These are phyloP conservation scores for Oreochromis tanganicae DNA, from an alignment of 2,113 vertebrate genomes.

Conservation along the genomic window DNA sequence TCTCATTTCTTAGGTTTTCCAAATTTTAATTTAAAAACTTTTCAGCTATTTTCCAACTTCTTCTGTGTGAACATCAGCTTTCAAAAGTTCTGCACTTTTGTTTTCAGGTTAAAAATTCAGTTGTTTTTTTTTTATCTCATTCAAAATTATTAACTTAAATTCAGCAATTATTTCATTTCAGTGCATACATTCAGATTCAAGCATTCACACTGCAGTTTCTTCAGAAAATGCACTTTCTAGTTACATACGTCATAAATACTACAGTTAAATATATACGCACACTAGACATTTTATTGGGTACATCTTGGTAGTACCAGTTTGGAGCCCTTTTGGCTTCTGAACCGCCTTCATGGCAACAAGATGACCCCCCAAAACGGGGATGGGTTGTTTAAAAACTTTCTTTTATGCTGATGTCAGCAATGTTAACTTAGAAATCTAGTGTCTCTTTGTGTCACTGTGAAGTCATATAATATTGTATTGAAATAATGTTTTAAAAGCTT, in stretches of 20 bases:
- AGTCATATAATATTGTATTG: neutral
- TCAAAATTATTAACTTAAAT: too few species aligned
- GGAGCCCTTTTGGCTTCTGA: neutral
- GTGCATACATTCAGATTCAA: too few species aligned
- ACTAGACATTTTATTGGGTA: neutral
- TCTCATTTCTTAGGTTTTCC: too few species aligned
- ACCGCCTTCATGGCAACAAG: neutral
- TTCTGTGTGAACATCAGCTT: too few species aligned
- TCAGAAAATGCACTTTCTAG: too few species aligned
- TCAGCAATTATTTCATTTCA: too few species aligned
- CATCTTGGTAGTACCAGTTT: neutral
- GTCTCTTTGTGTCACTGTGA: neutral
- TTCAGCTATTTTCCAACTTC: too few species aligned
- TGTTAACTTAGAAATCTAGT: neutral
- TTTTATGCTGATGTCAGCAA: neutral
- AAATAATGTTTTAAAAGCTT: neutral
- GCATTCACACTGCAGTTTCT: too few species aligned
- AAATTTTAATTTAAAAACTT: too few species aligned
- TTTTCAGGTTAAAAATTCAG: too few species aligned
- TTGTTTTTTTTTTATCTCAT: too few species aligned
- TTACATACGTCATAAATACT: neutral
- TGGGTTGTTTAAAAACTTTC: neutral
- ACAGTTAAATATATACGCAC: neutral
- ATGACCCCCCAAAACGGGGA: neutral
- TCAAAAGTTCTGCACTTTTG: too few species aligned